Evolutionary conservation across 2,113 vertebrate genomes (phyloP).

Genomic region (Athene cunicularia): DNA sequence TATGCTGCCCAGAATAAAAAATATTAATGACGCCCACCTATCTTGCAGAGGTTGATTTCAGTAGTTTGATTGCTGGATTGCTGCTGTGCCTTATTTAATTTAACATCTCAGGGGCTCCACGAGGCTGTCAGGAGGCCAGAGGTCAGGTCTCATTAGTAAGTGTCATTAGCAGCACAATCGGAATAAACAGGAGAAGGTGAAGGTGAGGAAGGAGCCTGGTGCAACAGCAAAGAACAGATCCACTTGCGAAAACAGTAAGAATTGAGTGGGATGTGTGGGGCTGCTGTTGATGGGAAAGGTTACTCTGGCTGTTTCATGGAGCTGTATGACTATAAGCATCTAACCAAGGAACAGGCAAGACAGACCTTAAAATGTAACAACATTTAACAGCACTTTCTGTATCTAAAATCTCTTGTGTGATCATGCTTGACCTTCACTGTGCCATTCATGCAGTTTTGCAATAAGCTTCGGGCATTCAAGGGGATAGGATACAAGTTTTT

Average conservation of each 20-base stretch:
- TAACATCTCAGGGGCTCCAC: background rate
- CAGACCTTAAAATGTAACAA: background rate
- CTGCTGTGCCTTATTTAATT: conserved; percentile 24
- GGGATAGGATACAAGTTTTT: background rate
- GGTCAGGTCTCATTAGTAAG: background rate
- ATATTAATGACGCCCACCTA: conserved; percentile 2
- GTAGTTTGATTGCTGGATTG: background rate
- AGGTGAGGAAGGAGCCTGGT: background rate
- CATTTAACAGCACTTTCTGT: background rate
- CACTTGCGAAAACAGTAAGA: background rate
- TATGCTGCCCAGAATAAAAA: background rate
- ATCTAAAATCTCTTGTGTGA: background rate
- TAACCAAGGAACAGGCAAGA: background rate
- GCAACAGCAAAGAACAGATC: background rate
- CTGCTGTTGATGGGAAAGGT: background rate
- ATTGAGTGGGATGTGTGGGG: fast-evolving
- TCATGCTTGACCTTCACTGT: background rate
- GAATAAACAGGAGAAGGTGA: background rate
- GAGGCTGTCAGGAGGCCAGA: background rate
- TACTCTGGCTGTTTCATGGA: background rate
- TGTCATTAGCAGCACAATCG: conserved; percentile 23
- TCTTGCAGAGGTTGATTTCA: background rate
- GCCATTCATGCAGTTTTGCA: background rate
- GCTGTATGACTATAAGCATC: background rate
- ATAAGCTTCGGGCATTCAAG: background rate